Base-by-base conservation (phyloP, 2,888 invertebrate species). In the Tanypteryx hageni region DNA sequence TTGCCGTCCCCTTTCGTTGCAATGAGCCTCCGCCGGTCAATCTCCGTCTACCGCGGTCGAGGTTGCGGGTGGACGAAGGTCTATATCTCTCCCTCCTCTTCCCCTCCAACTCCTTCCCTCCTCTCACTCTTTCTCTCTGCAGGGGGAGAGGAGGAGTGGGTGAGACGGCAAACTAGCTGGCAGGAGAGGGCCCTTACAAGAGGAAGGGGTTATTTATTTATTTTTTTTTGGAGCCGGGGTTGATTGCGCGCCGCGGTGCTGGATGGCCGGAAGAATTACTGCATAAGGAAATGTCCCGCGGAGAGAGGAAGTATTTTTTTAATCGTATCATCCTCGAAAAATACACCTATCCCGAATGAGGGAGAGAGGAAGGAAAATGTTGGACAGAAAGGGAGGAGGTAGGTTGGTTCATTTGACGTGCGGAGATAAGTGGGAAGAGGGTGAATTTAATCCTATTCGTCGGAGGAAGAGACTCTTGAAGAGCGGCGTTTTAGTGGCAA, bases 51-150 rank as follows among this genome's bases (percentile, higher is more conserved):
- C 27, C 86, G 61, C 86, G 86, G 61, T 18, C 61, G 89, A 64
- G 89, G 89, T 89, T 89, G 89, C 64, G 89, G 86, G 58, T 86
- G 86, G 86, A 86, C 86, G 68, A 68, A 64, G 27, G 86, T 18
- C 61, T 44, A 57, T 83, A 57, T 16, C 83, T 83, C 86, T 68
- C 18, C 68, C 68, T 4, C 22, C 18, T 0, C 68, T 18, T 5
- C 44, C 5, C 44, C 44, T 44, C n/a, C n/a, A n/a, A n/a, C n/a
- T 44, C 44, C 44, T 5, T 44, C 44, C 44, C 44, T n/a, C n/a
- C 44, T 44, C 44, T 44, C 44, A 3, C 44, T 44, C 44, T 44
- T 5, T 44, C 44, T 44, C 44, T 44, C 83, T 7, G 44, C 82
- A 82, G n/a, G 57, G 83, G 83, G 57, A 83, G 83, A 57, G 56